phyloP scores from a whole-genome alignment of 1,140 invertebrate species.

The Aphelenchoides fujianensis region DNA sequence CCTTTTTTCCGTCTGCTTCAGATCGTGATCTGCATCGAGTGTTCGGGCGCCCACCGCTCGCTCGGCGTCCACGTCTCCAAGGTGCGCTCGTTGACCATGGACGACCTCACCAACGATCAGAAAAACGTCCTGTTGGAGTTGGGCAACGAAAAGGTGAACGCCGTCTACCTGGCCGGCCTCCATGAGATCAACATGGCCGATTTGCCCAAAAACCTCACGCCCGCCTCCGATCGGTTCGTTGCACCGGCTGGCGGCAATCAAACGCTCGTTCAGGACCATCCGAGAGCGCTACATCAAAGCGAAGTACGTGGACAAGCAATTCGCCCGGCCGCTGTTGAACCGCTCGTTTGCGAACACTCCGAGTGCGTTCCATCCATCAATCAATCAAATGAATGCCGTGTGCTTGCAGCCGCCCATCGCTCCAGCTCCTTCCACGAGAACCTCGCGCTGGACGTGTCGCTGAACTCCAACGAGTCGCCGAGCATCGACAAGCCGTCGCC shows the following conservation, averaged over 20 bases:
- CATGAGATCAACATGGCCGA: slow-evolving; percentile 12
- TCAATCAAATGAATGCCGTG: too few species aligned
- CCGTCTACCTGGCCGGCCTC: slow-evolving; percentile 74
- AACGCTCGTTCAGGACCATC: slow-evolving; percentile 20
- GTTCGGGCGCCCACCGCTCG: slow-evolving; percentile 53
- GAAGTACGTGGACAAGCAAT: slow-evolving; percentile 69
- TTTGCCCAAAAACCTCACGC: slow-evolving; percentile 1
- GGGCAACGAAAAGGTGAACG: slow-evolving; percentile 84
- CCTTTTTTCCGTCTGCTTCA: too few species aligned
- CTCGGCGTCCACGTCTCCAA: slow-evolving; percentile 89
- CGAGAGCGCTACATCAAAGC: slow-evolving; percentile 68
- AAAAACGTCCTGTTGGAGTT: slow-evolving; percentile 89
- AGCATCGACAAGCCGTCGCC: neutral
- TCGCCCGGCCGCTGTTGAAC: slow-evolving; percentile 61
- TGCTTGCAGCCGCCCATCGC: neutral
- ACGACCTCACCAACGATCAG: slow-evolving; percentile 90
- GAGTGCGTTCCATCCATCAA: neutral
- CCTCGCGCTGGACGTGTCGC: neutral
- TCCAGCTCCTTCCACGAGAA: slow-evolving; percentile 22
- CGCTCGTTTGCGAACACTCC: neutral
- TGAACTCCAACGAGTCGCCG: neutral
- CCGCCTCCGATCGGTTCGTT: slow-evolving; percentile 9
- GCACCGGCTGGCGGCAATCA: too few species aligned
- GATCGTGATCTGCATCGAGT: slow-evolving; percentile 60
- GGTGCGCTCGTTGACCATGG: slow-evolving; percentile 88